These are phyloP conservation scores for Pteronura brasiliensis DNA, from an alignment of 2,113 vertebrate species.

Conservation along the genomic window DNA sequence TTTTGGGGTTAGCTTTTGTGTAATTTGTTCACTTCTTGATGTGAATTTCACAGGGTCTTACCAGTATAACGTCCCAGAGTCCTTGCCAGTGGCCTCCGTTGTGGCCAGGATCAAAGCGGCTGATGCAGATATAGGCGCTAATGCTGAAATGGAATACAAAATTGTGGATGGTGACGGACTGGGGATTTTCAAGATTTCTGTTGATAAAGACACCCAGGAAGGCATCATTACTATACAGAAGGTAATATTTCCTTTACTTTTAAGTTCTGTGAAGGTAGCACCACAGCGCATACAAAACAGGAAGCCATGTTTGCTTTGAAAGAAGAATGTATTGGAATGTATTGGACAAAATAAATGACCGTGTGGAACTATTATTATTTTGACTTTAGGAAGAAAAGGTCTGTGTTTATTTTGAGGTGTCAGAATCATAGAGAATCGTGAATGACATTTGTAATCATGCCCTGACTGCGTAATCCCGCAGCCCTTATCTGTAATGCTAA, in stretches of 20 bases:
- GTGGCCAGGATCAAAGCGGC: conserved; percentile 95
- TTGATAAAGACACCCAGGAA: conserved; percentile 94
- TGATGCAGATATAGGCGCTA: conserved; percentile 92
- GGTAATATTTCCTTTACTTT: conserved; percentile 79
- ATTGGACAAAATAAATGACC: background rate
- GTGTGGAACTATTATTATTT: background rate
- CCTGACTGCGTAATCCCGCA: background rate
- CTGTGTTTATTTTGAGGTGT: background rate
- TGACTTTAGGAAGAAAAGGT: background rate
- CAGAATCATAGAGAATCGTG: background rate
- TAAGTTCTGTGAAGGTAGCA: background rate
- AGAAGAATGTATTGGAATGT: background rate
- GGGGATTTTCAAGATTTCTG: conserved; percentile 92
- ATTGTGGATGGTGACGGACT: conserved; percentile 94
- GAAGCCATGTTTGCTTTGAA: background rate
- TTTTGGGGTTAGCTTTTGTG: background rate
- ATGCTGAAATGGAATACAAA: conserved; percentile 97
- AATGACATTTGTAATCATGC: background rate
- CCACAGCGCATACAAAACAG: too few relatives aligned
- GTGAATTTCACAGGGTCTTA: conserved; percentile 88
- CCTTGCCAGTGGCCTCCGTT: conserved; percentile 89
- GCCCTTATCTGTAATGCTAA: accelerated
- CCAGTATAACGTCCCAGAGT: conserved; percentile 93
- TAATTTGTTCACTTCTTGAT: conserved; percentile 53
- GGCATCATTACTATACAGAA: conserved; percentile 93